Conservation (phyloP, 2,113 vertebrate species). For the Heloderma charlesbogerti region DNA sequence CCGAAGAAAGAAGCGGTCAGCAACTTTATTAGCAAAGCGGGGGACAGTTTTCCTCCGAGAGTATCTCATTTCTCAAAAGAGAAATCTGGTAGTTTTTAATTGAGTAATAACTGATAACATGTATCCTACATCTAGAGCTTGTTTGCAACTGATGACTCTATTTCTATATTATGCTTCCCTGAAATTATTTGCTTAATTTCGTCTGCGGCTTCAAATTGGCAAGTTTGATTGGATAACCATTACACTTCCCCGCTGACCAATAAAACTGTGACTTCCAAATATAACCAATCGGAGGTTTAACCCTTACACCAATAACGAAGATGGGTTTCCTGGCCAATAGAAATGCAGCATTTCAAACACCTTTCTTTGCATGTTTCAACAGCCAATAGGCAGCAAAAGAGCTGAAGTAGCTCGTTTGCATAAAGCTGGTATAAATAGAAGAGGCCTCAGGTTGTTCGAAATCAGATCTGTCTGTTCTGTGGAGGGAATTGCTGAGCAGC, state of each 20-base stretch:
- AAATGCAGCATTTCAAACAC: background rate
- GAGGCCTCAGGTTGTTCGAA: fast-evolving
- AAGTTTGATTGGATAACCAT: background rate
- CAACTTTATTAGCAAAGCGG: background rate
- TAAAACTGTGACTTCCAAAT: background rate
- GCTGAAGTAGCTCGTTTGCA: background rate
- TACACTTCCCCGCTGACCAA: background rate
- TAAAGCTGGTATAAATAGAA: background rate
- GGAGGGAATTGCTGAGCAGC: fast-evolving
- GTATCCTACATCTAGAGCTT: no score
- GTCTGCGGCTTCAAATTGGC: background rate
- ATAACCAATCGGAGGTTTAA: background rate
- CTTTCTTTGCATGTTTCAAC: no score
- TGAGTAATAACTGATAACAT: background rate
- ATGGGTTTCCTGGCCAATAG: background rate
- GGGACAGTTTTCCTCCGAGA: background rate
- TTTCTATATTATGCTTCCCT: background rate
- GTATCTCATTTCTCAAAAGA: background rate
- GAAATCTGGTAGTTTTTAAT: background rate
- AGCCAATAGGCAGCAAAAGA: background rate
- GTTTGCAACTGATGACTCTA: no score
- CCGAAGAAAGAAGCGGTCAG: background rate
- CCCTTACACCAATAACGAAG: background rate
- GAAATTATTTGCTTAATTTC: background rate
- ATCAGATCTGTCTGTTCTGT: fast-evolving